These are phyloP conservation scores for Poeciliopsis turneri DNA, from an alignment of 2,797 vertebrate species.

Conservation along the genomic window DNA sequence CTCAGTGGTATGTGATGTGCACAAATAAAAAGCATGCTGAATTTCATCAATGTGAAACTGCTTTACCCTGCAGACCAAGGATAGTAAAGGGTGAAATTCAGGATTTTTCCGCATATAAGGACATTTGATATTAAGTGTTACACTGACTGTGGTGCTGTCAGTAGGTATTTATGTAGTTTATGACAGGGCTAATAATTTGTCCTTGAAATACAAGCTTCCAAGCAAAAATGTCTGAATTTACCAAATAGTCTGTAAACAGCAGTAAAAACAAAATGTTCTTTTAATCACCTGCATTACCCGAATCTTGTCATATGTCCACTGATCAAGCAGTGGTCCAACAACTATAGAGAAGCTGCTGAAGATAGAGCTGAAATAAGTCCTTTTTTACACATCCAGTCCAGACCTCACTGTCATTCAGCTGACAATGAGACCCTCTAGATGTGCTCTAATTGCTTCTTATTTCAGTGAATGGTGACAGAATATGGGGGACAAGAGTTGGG, in stretches of 20 bases:
- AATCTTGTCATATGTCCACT: background rate
- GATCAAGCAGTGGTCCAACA: slow-evolving; percentile 23
- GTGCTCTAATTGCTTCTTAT: slow-evolving; percentile 64
- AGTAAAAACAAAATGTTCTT: background rate
- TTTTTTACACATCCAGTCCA: slow-evolving; percentile 65
- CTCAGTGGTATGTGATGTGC: slow-evolving; percentile 21
- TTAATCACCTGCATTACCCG: background rate
- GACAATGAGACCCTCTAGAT: slow-evolving; percentile 53
- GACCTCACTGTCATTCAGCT: slow-evolving; percentile 57
- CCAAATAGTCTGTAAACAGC: background rate
- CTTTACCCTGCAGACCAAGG: slow-evolving; percentile 2
- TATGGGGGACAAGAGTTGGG: slow-evolving; percentile 25
- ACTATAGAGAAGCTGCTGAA: slow-evolving; percentile 16
- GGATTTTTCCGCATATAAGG: background rate
- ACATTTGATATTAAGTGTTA: background rate
- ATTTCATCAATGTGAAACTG: slow-evolving; percentile 37
- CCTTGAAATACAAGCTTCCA: background rate
- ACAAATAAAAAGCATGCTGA: slow-evolving; percentile 36
- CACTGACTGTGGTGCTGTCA: slow-evolving; percentile 2
- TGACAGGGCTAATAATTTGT: background rate
- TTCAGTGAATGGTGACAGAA: slow-evolving; percentile 54
- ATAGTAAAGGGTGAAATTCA: background rate
- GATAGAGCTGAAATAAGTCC: slow-evolving; percentile 51
- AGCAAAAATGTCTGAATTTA: background rate
- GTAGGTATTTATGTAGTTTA: background rate